Base-by-base conservation (phyloP, 2,888 invertebrate species). In the Parnassius smintheus region DNA sequence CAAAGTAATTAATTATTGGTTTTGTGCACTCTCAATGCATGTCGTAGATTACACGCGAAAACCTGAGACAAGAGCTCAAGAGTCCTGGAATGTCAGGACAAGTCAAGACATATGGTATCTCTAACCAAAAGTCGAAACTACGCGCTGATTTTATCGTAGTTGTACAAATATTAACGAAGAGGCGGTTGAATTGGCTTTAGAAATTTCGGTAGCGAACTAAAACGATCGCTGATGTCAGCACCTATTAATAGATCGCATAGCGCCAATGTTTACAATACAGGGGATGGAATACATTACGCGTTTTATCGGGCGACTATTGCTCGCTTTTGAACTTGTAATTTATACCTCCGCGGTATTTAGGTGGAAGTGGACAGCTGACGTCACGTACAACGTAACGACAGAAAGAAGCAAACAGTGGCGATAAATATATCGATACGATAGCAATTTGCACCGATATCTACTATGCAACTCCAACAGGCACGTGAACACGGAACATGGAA, bases 401-500 rank as follows among this genome's bases (percentile, higher is more conserved):
- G 82, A 35, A 7, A 85, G 85, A 82, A 83, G 85, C 87, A 86
- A 85, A 85, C 87, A 86, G 87, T 82, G 82, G 87, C 83, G 88
- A 88, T 88, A 88, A 81, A 75, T 71, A 73, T 69, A 70, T 67
- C 80, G 87, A 88, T 88, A 86, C 22, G 88, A 88, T 88, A 88
- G 86, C 77, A 78, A 78, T 82, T 80, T 82, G 82, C 83, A 82
- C 80, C 79, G 85, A 87, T 85, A 84, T 78, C 78, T 76, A 75
- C 78, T 76, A 75, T 83, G 82, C 84, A 80, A 76, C 75, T 53
- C 46, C 48, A 42, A 1, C 22, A 42, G 42, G n/a, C 41, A 22
- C 51, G 41, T 53, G 51, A 25, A 60, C 56, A 51, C 49, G 64
- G 49, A 2, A 58, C 59, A 63, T 60, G 65, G 61, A 64, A 65